Percentiles rank a stretch among this genome's conserved stretches.
Evolutionary conservation across 2,888 invertebrate species (phyloP).

Genomic region (Drosophila kambysellisi): DNA sequence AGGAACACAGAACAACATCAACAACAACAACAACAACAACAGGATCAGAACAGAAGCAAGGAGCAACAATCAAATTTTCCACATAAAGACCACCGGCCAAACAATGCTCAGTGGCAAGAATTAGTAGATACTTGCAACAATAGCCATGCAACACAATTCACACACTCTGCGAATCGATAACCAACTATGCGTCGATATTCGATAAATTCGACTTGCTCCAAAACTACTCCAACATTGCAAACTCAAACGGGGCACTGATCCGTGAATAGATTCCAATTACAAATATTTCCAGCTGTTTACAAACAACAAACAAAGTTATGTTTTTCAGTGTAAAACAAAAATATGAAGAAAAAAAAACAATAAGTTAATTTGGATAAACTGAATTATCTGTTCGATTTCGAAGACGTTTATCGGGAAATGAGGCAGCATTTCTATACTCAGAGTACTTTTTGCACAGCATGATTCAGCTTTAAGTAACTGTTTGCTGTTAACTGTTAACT

Average conservation of each 20-base stretch:
- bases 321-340: neutral
- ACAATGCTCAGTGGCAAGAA: slow-evolving; percentile 40
- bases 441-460: neutral
- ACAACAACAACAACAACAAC: slow-evolving; percentile 10
- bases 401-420: neutral
- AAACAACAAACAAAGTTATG: neutral
- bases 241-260: neutral
- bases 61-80: slow-evolving; percentile 46
- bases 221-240: neutral
- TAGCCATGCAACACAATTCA: slow-evolving; percentile 10
- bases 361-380: too few relatives aligned
- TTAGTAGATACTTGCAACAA: slow-evolving; percentile 43
- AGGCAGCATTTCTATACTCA: neutral
- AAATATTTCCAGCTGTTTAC: neutral
- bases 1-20: slow-evolving; percentile 1
- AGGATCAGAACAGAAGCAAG: slow-evolving; percentile 10
- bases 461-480: neutral
- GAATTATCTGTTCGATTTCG: neutral
- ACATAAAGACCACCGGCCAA: slow-evolving; percentile 33
- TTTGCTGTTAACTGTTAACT: slow-evolving; percentile 6
- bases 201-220: neutral
- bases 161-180: slow-evolving; percentile 22
- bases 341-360: neutral
- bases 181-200: neutral
- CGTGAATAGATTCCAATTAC: slow-evolving; percentile 16